Evolutionary conservation across 2,888 invertebrate genomes (phyloP).

Genomic region (Chouioia cunea): DNA sequence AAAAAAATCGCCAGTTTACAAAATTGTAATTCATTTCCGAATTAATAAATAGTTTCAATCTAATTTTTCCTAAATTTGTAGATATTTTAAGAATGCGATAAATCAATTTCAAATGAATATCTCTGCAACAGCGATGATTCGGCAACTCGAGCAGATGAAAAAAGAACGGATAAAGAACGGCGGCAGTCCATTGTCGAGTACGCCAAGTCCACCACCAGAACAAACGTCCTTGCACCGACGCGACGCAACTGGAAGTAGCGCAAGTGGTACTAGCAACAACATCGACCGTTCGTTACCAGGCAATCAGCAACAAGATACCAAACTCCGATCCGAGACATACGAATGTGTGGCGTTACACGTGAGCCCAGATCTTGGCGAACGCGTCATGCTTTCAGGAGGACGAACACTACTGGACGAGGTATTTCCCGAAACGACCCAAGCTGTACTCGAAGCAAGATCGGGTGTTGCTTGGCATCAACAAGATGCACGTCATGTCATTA

Average conservation of each 20-base stretch:
- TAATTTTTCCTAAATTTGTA: no score
- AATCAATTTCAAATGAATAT: not conserved
- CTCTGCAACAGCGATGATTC: constrained; percentile 77
- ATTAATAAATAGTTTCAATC: no score
- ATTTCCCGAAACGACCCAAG: constrained; percentile 83
- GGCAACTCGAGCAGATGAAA: constrained; percentile 80
- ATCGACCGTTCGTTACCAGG: constrained; percentile 44
- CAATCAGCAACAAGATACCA: constrained; percentile 41
- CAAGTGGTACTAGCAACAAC: constrained; percentile 2
- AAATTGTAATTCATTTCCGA: no score
- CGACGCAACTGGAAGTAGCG: constrained; percentile 49
- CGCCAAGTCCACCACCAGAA: constrained; percentile 66
- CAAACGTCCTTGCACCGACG: constrained; percentile 48
- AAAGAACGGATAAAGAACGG: constrained; percentile 78
- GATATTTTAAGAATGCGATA: no score
- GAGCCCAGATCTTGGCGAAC: constrained; percentile 84
- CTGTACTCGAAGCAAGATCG: constrained; percentile 83
- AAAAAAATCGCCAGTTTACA: no score
- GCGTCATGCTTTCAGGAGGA: constrained; percentile 86
- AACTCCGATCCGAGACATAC: constrained; percentile 66
- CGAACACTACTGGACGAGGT: constrained; percentile 82
- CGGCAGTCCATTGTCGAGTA: constrained; percentile 52
- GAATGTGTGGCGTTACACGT: constrained; percentile 86
- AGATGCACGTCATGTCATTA: constrained; percentile 84
- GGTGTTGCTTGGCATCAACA: constrained; percentile 86